A percentile compares a stretch with the other conserved stretches of the same genome.
phyloP scores from a whole-genome alignment of 92 coral and sea anemone species.

The Scolanthus callimorphus region DNA sequence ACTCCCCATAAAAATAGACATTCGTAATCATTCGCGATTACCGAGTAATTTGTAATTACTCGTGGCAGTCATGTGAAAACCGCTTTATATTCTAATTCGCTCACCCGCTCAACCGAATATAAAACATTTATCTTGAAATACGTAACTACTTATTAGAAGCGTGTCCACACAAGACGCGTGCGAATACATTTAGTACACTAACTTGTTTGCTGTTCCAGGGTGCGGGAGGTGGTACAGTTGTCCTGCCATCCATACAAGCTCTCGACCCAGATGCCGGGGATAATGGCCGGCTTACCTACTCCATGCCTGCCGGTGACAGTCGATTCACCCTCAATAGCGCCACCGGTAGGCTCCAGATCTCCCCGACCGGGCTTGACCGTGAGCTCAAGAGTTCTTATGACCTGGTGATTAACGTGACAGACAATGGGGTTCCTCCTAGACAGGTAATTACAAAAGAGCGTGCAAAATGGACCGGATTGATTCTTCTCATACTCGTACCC shows the following conservation, averaged over 20 bases:
- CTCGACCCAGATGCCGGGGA: slow-evolving; percentile 69
- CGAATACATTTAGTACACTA: no score
- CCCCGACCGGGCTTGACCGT: slow-evolving; percentile 81
- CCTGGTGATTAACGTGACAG: slow-evolving; percentile 71
- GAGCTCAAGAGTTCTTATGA: slow-evolving; percentile 58
- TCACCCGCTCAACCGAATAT: no score
- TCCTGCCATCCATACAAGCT: slow-evolving; percentile 39
- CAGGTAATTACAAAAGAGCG: slow-evolving; percentile 44
- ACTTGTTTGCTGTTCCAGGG: slow-evolving; percentile 21
- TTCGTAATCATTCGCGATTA: no score
- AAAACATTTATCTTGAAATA: no score
- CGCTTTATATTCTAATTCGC: no score
- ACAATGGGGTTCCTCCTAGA: slow-evolving; percentile 43
- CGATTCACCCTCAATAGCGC: slow-evolving; percentile 69
- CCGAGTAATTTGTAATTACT: no score
- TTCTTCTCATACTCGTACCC: no score
- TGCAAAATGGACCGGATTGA: no score
- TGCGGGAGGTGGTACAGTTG: slow-evolving; percentile 69
- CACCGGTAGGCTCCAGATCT: slow-evolving; percentile 67
- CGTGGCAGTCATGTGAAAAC: no score
- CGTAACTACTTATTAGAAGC: no score
- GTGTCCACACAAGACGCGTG: no score
- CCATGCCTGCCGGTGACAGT: slow-evolving; percentile 53
- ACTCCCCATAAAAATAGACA: no score
- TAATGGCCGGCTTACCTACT: slow-evolving; percentile 62